A percentile compares a stretch with the other conserved stretches of the same genome.
Conservation (phyloP, 2,797 vertebrate species). For the Gila robusta region DNA sequence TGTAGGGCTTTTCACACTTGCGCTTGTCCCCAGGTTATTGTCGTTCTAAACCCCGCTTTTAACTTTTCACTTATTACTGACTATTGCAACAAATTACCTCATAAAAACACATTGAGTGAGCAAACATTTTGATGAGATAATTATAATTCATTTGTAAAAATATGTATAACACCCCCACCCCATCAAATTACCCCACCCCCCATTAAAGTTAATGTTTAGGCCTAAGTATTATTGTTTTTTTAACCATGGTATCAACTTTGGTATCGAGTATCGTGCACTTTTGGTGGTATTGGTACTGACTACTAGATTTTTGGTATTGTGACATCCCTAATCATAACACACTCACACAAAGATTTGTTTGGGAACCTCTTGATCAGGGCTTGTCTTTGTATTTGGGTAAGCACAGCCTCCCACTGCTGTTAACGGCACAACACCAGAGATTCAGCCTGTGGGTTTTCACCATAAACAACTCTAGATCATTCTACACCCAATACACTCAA, state of each 20-base stretch:
- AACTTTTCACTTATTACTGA: background rate
- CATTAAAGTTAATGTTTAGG: too few relatives aligned
- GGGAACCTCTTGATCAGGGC: conserved; percentile 9
- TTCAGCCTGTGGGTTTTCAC: conserved; percentile 1
- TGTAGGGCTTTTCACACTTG: background rate
- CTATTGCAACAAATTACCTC: too few relatives aligned
- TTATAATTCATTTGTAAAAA: too few relatives aligned
- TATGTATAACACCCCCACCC: too few relatives aligned
- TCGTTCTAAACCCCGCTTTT: background rate
- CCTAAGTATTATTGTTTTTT: too few relatives aligned
- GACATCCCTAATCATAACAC: background rate
- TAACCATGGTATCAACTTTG: too few relatives aligned
- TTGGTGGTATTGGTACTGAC: too few relatives aligned
- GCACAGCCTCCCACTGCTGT: background rate
- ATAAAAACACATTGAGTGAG: too few relatives aligned
- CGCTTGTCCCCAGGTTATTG: background rate
- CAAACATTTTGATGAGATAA: too few relatives aligned
- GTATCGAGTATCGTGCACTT: too few relatives aligned
- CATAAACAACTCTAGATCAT: conserved; percentile 33
- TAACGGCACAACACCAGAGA: conserved; percentile 11
- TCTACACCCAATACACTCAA: conserved; percentile 13
- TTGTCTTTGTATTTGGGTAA: conserved; percentile 1
- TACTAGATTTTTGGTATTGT: too few relatives aligned
- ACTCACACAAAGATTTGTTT: background rate
- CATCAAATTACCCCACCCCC: too few relatives aligned